Base-by-base conservation (phyloP, 2,113 vertebrate genomes). In the Microcebus jonahi region DNA sequence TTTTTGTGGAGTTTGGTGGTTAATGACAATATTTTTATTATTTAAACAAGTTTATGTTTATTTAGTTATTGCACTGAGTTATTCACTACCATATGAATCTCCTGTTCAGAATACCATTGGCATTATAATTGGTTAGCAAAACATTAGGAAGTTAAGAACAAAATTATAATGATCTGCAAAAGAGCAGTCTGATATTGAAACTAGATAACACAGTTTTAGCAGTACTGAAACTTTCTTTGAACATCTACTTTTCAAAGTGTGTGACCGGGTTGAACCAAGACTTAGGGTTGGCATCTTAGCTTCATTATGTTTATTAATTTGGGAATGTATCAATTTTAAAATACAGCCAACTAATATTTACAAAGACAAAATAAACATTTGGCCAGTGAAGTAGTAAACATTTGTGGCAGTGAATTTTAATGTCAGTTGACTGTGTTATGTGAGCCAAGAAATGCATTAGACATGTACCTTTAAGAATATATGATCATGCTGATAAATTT, bases 21-120 rank as follows among this genome's bases (percentile, higher is more conserved):
- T 82, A 53, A 67, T 65, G 82, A 14, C 31, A 86, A 84, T 90
- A 50, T 77, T 81, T 94, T 96, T 93, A 96, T 88, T 61, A 79
- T 94, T 97, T 90, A 90, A 96, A 92, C 8, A 91, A 11, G 8
- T 93, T 70, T 85, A 83, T 87, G 92, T n/a, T 67, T 70, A 27
- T 9, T 45, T 39, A 93, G 18, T 21, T 36, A 94, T 76, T 73
- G 67, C 94, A 88, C 0, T 68, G 61, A 85, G 67, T 11, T 88
- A 87, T 42, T 94, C 91, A 59, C 15, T 76, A 61, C 2, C 29
- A 21, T 29, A 39, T 23, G 73, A 82, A 94, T 25, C 94, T 93
- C 86, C 53, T 70, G 3, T 31, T 42, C 81, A 67, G 45, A 88
- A 27, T 92, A 91, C 45, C 42, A 82, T n/a, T 94, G 50, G 65